Evolutionary conservation across 2,797 vertebrate genomes (phyloP), one percentile per base, ranked within the genome.

Genomic region (Bradypus variegatus): DNA sequence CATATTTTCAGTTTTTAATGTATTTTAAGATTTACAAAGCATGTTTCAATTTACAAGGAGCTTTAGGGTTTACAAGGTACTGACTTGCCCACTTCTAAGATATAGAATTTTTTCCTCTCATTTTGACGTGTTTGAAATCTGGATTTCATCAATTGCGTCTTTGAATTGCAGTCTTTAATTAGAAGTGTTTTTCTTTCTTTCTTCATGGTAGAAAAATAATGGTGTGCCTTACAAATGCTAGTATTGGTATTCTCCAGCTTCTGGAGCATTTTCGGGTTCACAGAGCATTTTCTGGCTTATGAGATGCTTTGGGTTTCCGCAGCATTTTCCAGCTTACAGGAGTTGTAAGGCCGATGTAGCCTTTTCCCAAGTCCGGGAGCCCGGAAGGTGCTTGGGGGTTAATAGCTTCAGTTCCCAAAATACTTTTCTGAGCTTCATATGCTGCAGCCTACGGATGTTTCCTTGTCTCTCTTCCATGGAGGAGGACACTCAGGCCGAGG

Each of bases 391-490:
- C 4, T 13, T 12, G 65, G 50, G 41, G 31, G 36, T 21, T 25
- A 18, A 23, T 31, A 23, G 69, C 33, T 19, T 65, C 38, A 12
- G n/a, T n/a, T 13, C 1, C n/a, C 36, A 65, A 45, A 13, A 16
- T 1, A n/a, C 67, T 80, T 70, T 78, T 25, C 13, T 25, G 38
- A 6, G 41, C 27, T 2, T 21, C 18, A 21, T 21, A 14, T 55
- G 53, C 53, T 5, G 73, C 45, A 5, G n/a, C 55, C 45, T 18
- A 1, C 4, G 1, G 8, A 11, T 5, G 6, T 16, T 23, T 6
- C 3, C 5, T 45, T 83, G 79, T 36, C 15, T 72, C 3, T n/a
- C 33, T 33, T 0, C 11, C 2, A 6, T 0, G 5, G 58, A 12
- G 7, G 58, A 11, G 50, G 23, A 29, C 36, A 19, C 38, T 7